Conservation (phyloP, 2,888 invertebrate genomes). For the Leptopterna dolabrata region DNA sequence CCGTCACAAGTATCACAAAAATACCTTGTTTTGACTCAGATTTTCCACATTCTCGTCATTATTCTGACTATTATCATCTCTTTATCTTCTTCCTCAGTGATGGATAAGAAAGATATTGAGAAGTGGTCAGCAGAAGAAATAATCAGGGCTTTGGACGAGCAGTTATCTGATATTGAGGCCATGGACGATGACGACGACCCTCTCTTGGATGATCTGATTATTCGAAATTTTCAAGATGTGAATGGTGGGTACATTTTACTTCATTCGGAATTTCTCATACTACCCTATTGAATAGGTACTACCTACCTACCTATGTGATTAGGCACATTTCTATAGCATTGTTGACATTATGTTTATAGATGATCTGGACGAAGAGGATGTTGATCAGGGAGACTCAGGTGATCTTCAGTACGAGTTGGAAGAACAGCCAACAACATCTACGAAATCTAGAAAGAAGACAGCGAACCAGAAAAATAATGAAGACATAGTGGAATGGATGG, state of each 20-base stretch:
- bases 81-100: neutral
- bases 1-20: neutral
- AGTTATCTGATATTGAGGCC: neutral
- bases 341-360: neutral
- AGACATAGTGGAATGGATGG: neutral
- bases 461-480: neutral
- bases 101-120: neutral
- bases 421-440: neutral
- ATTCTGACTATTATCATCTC: neutral
- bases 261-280: neutral
- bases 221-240: neutral
- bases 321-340: neutral
- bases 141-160: neutral
- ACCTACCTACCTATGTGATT: neutral
- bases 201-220: neutral
- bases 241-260: neutral
- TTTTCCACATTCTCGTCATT: neutral
- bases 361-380: neutral
- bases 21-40: neutral
- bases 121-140: neutral
- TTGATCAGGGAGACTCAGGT: neutral
- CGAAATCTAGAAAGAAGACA: neutral
- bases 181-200: neutral
- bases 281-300: neutral
- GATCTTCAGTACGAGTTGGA: neutral